These are phyloP conservation scores for Cecropterus lyciades DNA, from an alignment of 1,140 invertebrate genomes.

Conservation along the genomic window DNA sequence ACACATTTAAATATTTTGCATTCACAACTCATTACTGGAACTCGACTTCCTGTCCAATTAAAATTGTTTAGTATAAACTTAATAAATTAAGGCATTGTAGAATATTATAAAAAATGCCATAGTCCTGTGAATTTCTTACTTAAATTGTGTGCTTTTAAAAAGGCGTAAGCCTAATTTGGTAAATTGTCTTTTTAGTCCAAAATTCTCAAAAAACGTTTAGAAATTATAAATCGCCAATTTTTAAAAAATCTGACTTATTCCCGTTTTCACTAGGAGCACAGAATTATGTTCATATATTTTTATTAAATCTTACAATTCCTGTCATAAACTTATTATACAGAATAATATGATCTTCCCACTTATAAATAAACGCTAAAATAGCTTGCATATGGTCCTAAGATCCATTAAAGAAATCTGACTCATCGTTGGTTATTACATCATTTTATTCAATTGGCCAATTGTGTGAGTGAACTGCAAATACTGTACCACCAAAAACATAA, in stretches of 20 bases:
- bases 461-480: slow-evolving; percentile 40
- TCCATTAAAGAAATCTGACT: slow-evolving; percentile 49
- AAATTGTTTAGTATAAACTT: not conserved
- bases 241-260: no score
- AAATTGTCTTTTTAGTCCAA: no score
- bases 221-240: no score
- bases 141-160: no score
- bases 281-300: not conserved
- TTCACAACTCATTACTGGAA: slow-evolving; percentile 15
- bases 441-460: slow-evolving; percentile 56
- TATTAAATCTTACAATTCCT: not conserved
- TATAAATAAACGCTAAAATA: slow-evolving; percentile 19
- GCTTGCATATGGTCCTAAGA: slow-evolving; percentile 14
- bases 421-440: slow-evolving; percentile 53
- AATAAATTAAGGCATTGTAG: no score
- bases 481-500: slow-evolving; percentile 33
- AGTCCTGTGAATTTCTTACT: no score
- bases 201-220: no score
- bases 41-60: slow-evolving; percentile 13
- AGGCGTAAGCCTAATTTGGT: no score
- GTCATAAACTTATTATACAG: not conserved
- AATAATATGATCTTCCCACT: slow-evolving; percentile 7
- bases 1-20: slow-evolving; percentile 5
- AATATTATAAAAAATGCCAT: no score
- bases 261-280: no score